Evolutionary conservation across 2,888 invertebrate species (phyloP), one percentile per base, ranked within the genome.

Genomic region (Flexamia atlantica): DNA sequence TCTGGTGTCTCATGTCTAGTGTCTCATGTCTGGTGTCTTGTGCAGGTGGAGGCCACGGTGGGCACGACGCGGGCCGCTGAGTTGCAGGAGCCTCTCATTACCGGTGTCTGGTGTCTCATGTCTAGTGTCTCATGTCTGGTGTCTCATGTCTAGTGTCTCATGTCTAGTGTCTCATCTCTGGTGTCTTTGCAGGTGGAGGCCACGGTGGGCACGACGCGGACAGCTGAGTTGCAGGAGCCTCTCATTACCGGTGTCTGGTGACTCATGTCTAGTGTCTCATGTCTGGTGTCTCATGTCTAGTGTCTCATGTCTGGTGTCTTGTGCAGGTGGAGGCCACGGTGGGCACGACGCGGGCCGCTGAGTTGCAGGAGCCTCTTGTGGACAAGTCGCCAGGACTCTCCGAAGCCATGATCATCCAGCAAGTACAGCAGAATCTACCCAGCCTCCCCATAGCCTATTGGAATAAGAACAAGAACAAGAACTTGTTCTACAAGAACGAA

Each of bases 381-480:
- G 94, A 94, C 89, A 92, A 92, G 85, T 92, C 93, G 60, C 93
- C 93, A 0, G 91, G 91, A n/a, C 90, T 92, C 68, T 92, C 93
- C 81, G 97, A 97, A 89, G 95, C 86, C 14, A 82, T 85, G 20
- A 85, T 88, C 46, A 84, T 88, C 57, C 83, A 86, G 12, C 96
- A 96, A 89, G 95, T 97, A 83, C 95, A 96, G 90, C 93, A 94
- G 17, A 92, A 95, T 53, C 92, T 97, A 89, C 97, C 97, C 5
- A 97, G 96, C 87, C 91, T 97, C 57, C 97, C 97, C 3, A 94
- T 97, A 74, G 93, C 94, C 84, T 97, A 96, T 90, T 97, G 97
- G 97, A 95, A 94, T 89, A 94, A 94, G 87, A 94, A 95, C 89
- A 95, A 95, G 89, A 95, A 95, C 89, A 95, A 95, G 90, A 93